Percentiles rank a stretch among this genome's conserved stretches.
Evolutionary conservation across 2,797 vertebrate genomes (phyloP).

Genomic region (Podarcis siculus): DNA sequence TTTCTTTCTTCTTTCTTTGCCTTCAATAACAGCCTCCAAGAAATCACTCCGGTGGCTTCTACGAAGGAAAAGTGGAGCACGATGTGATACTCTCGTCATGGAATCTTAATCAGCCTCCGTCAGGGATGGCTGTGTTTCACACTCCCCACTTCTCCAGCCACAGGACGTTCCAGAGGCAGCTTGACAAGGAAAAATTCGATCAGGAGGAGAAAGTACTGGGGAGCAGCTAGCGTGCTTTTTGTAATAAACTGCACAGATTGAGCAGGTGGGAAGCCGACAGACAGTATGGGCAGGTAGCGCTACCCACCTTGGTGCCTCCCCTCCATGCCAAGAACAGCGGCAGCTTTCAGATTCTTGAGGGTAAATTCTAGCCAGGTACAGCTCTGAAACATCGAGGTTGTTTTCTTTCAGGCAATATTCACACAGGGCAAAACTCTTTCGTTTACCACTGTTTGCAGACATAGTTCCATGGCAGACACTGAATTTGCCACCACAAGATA

Average conservation of each 20-base stretch:
- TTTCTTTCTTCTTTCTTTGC: not conserved
- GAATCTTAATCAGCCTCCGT: conserved; percentile 52
- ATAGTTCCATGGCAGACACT: too few species aligned
- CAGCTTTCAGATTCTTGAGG: not conserved
- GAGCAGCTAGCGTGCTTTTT: not conserved
- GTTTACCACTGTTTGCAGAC: not conserved
- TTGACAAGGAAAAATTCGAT: not conserved
- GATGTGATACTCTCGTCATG: conserved; percentile 40
- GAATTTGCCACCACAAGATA: too few species aligned
- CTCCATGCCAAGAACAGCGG: not conserved
- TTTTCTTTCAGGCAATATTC: not conserved
- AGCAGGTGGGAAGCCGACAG: not conserved
- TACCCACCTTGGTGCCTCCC: not conserved
- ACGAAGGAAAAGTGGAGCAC: conserved; percentile 38
- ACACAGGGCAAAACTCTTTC: not conserved
- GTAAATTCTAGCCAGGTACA: too few species aligned
- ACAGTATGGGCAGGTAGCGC: not conserved
- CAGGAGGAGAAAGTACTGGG: not conserved
- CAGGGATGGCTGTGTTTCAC: not conserved
- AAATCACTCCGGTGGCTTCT: conserved; percentile 13
- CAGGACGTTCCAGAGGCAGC: not conserved
- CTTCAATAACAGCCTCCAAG: conserved; percentile 29
- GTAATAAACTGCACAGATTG: not conserved
- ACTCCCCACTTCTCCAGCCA: not conserved
- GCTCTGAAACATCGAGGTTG: not conserved